phyloP scores from a whole-genome alignment of 2,797 vertebrate species.

The Melanotaenia trifasciata region DNA sequence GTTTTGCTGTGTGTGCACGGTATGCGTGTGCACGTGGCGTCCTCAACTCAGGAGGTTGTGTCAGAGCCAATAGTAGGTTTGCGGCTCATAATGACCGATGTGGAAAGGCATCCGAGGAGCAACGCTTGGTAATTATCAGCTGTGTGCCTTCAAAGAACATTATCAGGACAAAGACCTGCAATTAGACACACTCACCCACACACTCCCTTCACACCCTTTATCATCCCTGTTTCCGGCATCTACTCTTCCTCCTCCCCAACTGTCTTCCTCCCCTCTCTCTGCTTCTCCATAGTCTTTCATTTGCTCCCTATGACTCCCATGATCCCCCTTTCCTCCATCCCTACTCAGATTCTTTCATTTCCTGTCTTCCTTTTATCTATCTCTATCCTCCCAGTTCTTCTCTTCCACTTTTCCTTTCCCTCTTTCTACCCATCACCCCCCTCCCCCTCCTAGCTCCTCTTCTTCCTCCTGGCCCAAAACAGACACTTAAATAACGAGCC shows the following conservation, averaged over 20 bases:
- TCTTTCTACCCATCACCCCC: constrained; percentile 16
- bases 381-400: constrained; percentile 25
- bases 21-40: constrained; percentile 3
- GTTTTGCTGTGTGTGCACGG: constrained; percentile 2
- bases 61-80: constrained; percentile 72
- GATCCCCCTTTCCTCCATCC: constrained; percentile 33
- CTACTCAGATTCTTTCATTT: constrained; percentile 40
- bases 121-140: constrained; percentile 83
- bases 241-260: constrained; percentile 42
- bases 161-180: constrained; percentile 84
- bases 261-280: constrained; percentile 22
- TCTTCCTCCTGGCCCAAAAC: constrained; percentile 61
- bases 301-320: constrained; percentile 28
- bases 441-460: constrained; percentile 33
- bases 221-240: constrained; percentile 56
- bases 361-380: constrained; percentile 38
- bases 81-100: constrained; percentile 74
- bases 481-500: constrained; percentile 72
- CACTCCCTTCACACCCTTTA: constrained; percentile 48
- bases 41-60: constrained; percentile 61
- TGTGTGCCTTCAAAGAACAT: constrained; percentile 83
- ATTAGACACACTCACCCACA: constrained; percentile 57
- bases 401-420: constrained; percentile 37
- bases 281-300: constrained; percentile 6
- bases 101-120: constrained; percentile 75